These are phyloP conservation scores for Ditylenchus weischeri DNA, from an alignment of 2,888 invertebrate species.

Conservation along the genomic window DNA sequence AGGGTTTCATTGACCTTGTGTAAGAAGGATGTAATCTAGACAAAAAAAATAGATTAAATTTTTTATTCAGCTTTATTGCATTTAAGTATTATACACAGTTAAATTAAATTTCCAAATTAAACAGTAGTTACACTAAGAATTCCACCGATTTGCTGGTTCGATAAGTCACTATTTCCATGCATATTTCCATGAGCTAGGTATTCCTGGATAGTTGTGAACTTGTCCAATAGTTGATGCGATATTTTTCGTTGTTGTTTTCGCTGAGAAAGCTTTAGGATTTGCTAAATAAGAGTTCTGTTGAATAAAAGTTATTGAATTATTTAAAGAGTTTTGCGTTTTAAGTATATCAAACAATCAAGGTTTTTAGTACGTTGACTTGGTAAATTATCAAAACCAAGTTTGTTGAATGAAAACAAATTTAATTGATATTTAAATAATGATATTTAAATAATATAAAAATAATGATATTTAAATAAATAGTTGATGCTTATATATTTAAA, in stretches of 20 bases:
- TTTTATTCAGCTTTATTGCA: no score
- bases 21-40: no score
- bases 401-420: no score
- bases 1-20: no score
- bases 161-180: constrained; percentile 31
- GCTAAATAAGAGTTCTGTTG: constrained; percentile 33
- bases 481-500: no score
- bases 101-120: constrained; percentile 8
- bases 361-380: no score
- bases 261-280: constrained; percentile 63
- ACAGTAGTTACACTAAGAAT: constrained; percentile 42
- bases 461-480: no score
- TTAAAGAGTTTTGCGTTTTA: constrained; percentile 1
- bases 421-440: no score
- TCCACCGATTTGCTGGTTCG: constrained; percentile 35
- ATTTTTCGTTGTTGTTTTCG: constrained; percentile 62
- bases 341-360: background rate
- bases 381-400: no score
- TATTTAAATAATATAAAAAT: no score
- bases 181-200: constrained; percentile 65
- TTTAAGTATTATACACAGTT: no score
- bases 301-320: background rate
- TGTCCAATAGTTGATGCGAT: constrained; percentile 62
- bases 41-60: no score
- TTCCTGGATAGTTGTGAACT: constrained; percentile 67